Conservation (phyloP, 2,797 vertebrate species). For the Emys orbicularis region DNA sequence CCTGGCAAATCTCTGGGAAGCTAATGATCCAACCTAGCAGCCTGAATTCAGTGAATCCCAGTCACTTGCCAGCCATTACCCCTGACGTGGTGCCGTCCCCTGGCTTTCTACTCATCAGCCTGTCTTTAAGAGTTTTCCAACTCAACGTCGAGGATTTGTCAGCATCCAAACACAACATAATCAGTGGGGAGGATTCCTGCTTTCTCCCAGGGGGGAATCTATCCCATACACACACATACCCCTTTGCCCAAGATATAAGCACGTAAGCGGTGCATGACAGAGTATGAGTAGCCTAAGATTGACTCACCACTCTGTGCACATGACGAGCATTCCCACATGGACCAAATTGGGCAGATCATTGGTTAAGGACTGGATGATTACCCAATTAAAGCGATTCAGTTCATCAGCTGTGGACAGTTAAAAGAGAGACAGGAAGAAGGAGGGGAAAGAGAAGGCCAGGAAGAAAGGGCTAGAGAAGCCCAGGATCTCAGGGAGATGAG, state of each 20-base stretch:
- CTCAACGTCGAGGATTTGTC: background rate
- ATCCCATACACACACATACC: accelerated
- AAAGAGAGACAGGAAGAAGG: background rate
- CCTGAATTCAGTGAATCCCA: background rate
- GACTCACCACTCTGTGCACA: background rate
- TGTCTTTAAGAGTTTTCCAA: background rate
- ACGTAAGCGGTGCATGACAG: background rate
- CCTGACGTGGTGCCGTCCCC: background rate
- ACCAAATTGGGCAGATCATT: background rate
- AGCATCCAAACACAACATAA: background rate
- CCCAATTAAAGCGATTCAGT: background rate
- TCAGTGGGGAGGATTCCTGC: background rate
- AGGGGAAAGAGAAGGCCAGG: background rate
- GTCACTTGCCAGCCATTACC: background rate
- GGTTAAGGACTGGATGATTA: background rate
- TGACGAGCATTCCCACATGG: background rate
- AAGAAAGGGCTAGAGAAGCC: no score
- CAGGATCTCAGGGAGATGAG: background rate
- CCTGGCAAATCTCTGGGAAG: background rate
- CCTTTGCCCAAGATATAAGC: background rate
- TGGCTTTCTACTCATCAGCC: background rate
- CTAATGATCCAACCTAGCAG: background rate
- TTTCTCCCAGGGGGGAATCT: background rate
- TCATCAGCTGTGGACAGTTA: background rate
- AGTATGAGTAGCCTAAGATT: background rate